Conservation (phyloP, 2,888 invertebrate species). For the Dioctria linearis region DNA sequence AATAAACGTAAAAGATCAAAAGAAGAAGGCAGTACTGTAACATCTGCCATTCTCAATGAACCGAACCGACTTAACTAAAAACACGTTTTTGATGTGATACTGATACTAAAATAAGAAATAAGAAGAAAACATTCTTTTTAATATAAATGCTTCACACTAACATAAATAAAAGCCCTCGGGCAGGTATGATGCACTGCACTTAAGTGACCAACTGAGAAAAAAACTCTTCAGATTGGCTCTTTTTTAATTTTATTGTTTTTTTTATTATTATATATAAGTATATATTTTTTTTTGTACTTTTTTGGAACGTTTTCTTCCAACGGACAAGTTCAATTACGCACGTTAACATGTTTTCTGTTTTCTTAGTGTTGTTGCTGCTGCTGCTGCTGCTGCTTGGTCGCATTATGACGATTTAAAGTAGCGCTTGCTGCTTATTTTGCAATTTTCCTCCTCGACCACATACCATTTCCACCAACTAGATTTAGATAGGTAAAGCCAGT, state of each 20-base stretch:
- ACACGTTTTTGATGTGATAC: conserved; percentile 41
- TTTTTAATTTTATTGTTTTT: not conserved
- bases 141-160: conserved; percentile 47
- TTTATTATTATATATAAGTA: too few species aligned
- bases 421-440: conserved; percentile 51
- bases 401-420: conserved; percentile 51
- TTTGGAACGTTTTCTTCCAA: conserved; percentile 23
- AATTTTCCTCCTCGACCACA: conserved; percentile 53
- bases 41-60: conserved; percentile 45
- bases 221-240: conserved; percentile 15
- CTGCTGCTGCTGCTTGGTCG: conserved; percentile 1
- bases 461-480: conserved; percentile 42
- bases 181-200: conserved; percentile 48
- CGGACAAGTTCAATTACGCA: conserved; percentile 51
- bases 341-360: conserved; percentile 45
- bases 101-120: conserved; percentile 38
- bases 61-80: not conserved
- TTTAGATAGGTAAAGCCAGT: conserved; percentile 29
- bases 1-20: conserved; percentile 8
- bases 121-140: conserved; percentile 16
- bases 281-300: not conserved
- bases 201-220: conserved; percentile 19
- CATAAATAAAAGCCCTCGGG: conserved; percentile 38
- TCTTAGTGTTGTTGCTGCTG: not conserved
- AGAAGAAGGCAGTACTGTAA: conserved; percentile 42